Evolutionary conservation across 53 echinoderm and acorn worm species (phyloP).

Genomic region (Astropecten irregularis): DNA sequence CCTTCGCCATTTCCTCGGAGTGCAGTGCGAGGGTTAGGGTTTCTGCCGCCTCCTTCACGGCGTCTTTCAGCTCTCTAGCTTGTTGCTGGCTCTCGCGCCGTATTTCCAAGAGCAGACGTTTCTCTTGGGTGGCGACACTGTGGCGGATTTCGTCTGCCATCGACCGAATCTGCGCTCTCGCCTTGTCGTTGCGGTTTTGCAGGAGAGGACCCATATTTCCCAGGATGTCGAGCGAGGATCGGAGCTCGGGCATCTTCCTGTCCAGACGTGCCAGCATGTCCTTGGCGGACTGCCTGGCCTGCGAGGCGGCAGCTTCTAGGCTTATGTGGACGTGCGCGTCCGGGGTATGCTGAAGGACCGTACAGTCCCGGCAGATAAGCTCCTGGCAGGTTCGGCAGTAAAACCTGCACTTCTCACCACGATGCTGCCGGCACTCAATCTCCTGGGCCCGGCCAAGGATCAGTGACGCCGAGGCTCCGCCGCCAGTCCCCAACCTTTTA

Average conservation of each 20-base stretch:
- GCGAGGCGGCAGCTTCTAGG: background rate
- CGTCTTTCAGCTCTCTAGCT: background rate
- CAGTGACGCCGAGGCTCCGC: background rate
- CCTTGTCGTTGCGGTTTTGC: background rate
- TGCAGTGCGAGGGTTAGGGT: background rate
- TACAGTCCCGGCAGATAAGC: constrained; percentile 17
- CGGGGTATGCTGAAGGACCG: background rate
- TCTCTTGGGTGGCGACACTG: background rate
- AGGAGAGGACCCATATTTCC: background rate
- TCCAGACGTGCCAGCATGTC: background rate
- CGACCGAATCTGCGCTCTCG: background rate
- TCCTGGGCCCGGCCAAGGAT: too few relatives aligned
- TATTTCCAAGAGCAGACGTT: constrained; percentile 16
- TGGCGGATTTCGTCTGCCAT: background rate
- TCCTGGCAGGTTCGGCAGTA: constrained; percentile 16
- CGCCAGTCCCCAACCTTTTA: too few relatives aligned
- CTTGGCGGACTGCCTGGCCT: background rate
- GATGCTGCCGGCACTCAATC: background rate
- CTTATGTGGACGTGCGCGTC: background rate
- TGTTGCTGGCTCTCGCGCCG: constrained; percentile 23
- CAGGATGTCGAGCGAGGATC: background rate
- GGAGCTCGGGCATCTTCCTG: background rate
- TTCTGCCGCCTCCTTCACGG: background rate
- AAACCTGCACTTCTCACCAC: constrained; percentile 2
- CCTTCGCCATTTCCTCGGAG: background rate